Evolutionary conservation across 1,140 invertebrate species (phyloP).

Genomic region (Diuraphis noxia): DNA sequence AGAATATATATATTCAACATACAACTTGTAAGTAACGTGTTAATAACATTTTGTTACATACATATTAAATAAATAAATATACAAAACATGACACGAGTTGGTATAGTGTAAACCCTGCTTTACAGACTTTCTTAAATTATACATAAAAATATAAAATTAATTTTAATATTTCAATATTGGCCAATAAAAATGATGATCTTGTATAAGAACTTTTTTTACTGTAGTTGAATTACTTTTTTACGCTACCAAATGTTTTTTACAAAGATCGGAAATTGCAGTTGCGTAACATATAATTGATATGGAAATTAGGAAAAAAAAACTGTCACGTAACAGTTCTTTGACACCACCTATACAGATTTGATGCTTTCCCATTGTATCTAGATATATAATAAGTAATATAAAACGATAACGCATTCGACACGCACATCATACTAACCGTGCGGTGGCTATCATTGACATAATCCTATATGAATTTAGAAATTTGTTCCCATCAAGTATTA

Average conservation of each 20-base stretch:
- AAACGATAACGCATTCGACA: conserved; percentile 35
- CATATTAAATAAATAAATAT: neutral
- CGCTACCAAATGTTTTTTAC: neutral
- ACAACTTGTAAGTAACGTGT: neutral
- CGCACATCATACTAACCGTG: neutral
- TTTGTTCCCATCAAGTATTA: neutral
- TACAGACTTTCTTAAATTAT: neutral
- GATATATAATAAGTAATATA: conserved; percentile 17
- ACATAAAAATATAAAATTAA: neutral
- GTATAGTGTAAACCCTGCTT: neutral
- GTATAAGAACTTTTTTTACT: neutral
- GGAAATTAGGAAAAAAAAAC: conserved; percentile 32
- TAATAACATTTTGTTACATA: neutral
- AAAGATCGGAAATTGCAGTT: neutral
- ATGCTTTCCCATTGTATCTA: conserved; percentile 34
- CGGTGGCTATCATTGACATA: conserved; percentile 27
- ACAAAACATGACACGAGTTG: neutral
- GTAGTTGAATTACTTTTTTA: neutral
- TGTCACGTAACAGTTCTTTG: conserved; percentile 45
- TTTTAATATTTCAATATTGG: neutral
- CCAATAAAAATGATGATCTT: neutral
- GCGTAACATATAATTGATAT: conserved; percentile 27
- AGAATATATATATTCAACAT: neutral
- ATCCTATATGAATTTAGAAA: conserved; percentile 32
- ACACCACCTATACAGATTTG: neutral